phyloP scores from a whole-genome alignment of 2,113 vertebrate genomes.

The Callionymus lyra region DNA sequence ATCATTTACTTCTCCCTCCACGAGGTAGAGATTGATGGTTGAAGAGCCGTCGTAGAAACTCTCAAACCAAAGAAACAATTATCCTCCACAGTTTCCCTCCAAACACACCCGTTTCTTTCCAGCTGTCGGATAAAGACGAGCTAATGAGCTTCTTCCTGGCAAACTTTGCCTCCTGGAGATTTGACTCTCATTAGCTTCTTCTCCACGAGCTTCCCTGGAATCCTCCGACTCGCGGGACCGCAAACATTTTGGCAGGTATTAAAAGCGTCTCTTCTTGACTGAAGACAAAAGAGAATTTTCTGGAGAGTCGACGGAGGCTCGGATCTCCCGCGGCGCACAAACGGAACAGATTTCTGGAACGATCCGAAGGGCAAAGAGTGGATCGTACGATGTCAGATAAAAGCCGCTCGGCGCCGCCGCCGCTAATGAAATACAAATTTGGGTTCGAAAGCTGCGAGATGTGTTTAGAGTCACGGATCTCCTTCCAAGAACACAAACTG shows the following conservation, averaged over 20 bases:
- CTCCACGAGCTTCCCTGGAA: neutral
- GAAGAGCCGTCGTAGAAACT: too few relatives aligned
- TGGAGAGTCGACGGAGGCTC: neutral
- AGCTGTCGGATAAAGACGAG: neutral
- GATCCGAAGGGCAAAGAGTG: conserved; percentile 2
- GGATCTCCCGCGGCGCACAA: conserved; percentile 2
- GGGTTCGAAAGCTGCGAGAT: conserved; percentile 7
- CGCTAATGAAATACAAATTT: conserved; percentile 16
- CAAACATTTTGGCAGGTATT: conserved; percentile 4
- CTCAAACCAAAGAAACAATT: too few relatives aligned
- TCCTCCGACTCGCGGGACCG: conserved; percentile 1
- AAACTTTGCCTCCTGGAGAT: neutral
- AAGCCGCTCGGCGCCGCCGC: conserved; percentile 3
- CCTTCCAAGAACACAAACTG: neutral
- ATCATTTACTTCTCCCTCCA: too few relatives aligned
- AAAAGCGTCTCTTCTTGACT: conserved; percentile 2
- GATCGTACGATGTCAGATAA: conserved; percentile 11
- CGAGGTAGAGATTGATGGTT: too few relatives aligned
- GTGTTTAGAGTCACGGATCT: conserved; percentile 11
- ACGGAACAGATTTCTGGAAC: conserved; percentile 9
- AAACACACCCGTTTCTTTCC: too few relatives aligned
- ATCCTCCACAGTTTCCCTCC: too few relatives aligned
- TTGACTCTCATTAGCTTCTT: neutral
- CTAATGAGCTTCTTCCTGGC: neutral
- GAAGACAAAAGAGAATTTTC: conserved; percentile 5